Evolutionary conservation across 2,888 invertebrate species (phyloP).

Genomic region (Catocala sponsa): DNA sequence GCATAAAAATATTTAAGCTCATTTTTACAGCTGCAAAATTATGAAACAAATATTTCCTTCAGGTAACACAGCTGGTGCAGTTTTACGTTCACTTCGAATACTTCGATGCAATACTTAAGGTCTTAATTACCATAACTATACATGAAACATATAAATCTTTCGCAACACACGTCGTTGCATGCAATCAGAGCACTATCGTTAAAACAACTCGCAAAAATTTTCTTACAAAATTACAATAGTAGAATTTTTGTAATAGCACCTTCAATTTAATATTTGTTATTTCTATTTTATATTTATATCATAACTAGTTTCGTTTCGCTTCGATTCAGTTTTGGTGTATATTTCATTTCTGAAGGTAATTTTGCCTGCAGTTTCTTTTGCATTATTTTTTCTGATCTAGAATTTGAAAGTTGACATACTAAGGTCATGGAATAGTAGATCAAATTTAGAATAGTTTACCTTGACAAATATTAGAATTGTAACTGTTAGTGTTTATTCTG

Average conservation of each 20-base stretch:
- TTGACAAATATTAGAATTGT: conserved; percentile 35
- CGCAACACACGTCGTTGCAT: conserved; percentile 29
- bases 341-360: conserved; percentile 38
- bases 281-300: conserved; percentile 18
- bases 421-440: conserved; percentile 53
- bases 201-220: conserved; percentile 25
- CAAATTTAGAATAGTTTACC: conserved; percentile 42
- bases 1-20: too few relatives aligned
- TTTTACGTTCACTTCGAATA: conserved; percentile 16
- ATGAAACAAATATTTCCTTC: conserved; percentile 1
- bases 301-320: conserved; percentile 19
- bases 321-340: conserved; percentile 24
- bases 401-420: conserved; percentile 52
- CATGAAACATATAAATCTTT: conserved; percentile 30
- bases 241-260: conserved; percentile 35
- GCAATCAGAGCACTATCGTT: conserved; percentile 42
- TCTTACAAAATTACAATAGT: conserved; percentile 35
- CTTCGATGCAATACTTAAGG: conserved; percentile 32
- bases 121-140: conserved; percentile 43
- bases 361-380: conserved; percentile 46
- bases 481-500: conserved; percentile 3
- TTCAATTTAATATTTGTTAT: conserved; percentile 30
- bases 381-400: conserved; percentile 44
- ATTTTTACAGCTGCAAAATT: background rate
- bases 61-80: conserved; percentile 20